Conservation (phyloP, 2,888 invertebrate species). For the Laspeyria flexula region DNA sequence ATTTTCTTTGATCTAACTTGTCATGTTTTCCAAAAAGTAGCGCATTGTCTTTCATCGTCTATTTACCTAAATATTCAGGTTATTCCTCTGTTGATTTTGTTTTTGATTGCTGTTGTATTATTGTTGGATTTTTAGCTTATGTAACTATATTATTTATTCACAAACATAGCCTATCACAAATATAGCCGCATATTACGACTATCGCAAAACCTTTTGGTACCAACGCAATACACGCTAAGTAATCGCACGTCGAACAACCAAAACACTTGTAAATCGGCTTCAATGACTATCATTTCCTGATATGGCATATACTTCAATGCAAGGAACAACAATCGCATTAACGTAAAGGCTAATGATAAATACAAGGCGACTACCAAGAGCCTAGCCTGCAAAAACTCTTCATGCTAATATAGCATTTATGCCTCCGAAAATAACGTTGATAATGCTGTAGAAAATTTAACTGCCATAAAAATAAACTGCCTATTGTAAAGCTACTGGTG, state of each 20-base stretch:
- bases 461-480: constrained; percentile 34
- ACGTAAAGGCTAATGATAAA: constrained; percentile 31
- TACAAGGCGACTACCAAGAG: constrained; percentile 33
- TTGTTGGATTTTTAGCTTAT: too few species aligned
- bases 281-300: constrained; percentile 26
- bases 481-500: constrained; percentile 34
- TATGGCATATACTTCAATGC: constrained; percentile 29
- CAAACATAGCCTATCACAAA: too few species aligned
- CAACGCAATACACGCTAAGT: too few species aligned
- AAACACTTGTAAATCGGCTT: constrained; percentile 1
- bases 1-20: too few species aligned
- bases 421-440: constrained; percentile 7
- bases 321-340: constrained; percentile 31
- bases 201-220: too few species aligned
- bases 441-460: constrained; percentile 10
- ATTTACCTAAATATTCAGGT: too few species aligned
- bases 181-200: too few species aligned
- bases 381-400: constrained; percentile 13
- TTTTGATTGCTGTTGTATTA: too few species aligned
- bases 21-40: too few species aligned
- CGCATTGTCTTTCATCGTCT: too few species aligned
- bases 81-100: too few species aligned
- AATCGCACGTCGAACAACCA: not conserved
- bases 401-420: constrained; percentile 20
- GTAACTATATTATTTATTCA: too few species aligned